Percentiles rank a stretch among this genome's conserved stretches.
Conservation (phyloP, 2,888 invertebrate genomes). For the Tethea ocularis region DNA sequence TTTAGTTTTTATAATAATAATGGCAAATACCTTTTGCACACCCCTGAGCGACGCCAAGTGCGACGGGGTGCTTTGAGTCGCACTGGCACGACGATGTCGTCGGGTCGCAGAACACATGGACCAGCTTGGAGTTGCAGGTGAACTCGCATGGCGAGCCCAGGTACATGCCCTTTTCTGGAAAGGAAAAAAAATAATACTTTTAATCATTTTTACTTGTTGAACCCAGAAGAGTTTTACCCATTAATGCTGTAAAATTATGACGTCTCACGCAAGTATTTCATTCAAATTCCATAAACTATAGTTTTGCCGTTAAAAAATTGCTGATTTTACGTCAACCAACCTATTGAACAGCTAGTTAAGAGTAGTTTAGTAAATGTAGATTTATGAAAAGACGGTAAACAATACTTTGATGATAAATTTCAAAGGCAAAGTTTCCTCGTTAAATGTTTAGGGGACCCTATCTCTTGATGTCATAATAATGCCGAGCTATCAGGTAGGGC, state of each 20-base stretch:
- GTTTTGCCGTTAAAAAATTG: too few relatives aligned
- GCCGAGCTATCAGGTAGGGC: neutral
- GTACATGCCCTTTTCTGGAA: slow-evolving; percentile 89
- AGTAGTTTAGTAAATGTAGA: too few relatives aligned
- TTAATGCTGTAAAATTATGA: too few relatives aligned
- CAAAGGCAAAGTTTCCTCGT: slow-evolving; percentile 7
- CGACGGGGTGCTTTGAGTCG: slow-evolving; percentile 92
- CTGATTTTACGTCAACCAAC: too few relatives aligned
- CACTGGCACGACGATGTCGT: slow-evolving; percentile 89
- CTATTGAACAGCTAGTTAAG: neutral
- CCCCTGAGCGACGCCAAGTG: slow-evolving; percentile 89
- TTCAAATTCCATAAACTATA: too few relatives aligned
- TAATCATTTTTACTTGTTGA: too few relatives aligned
- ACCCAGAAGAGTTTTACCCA: too few relatives aligned
- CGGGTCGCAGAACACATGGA: slow-evolving; percentile 91
- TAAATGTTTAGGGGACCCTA: slow-evolving; percentile 5
- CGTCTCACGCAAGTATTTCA: too few relatives aligned
- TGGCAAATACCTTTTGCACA: slow-evolving; percentile 91
- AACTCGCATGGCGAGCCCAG: slow-evolving; percentile 91
- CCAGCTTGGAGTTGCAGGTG: slow-evolving; percentile 88
- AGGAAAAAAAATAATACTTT: slow-evolving; percentile 12
- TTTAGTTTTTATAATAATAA: too few relatives aligned
- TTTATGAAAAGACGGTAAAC: neutral
- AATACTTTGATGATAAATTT: neutral
- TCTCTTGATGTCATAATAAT: neutral